Conservation (phyloP, 1,140 invertebrate species). For the Dendroctonus ponderosae region DNA sequence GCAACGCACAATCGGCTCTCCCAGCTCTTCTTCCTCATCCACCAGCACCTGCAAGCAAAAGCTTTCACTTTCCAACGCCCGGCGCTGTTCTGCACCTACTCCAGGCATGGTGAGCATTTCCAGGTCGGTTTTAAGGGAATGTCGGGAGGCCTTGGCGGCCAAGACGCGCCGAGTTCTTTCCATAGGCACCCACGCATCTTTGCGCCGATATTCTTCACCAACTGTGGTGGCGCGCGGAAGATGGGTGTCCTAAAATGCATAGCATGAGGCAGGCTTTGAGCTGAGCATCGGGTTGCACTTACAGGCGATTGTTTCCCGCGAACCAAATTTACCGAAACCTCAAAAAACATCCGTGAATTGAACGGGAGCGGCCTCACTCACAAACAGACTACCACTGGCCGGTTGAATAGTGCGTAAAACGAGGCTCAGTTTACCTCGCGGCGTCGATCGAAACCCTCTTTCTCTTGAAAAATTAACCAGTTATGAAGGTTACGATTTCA, state of each 20-base stretch:
- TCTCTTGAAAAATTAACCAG: no score
- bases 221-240: constrained; percentile 1
- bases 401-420: no score
- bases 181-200: constrained; percentile 75
- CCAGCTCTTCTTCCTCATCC: constrained; percentile 75
- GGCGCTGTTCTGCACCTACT: constrained; percentile 23
- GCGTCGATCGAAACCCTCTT: no score
- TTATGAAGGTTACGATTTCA: no score
- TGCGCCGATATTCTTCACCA: constrained; percentile 61
- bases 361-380: no score
- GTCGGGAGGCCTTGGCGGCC: constrained; percentile 60
- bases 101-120: constrained; percentile 71
- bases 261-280: neutral
- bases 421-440: no score
- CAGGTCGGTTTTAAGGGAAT: constrained; percentile 63
- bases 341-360: constrained; percentile 19
- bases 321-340: constrained; percentile 17
- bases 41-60: constrained; percentile 52
- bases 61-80: no score
- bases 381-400: no score
- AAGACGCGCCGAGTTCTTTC: constrained; percentile 64
- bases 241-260: neutral
- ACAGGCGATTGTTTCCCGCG: constrained; percentile 6
- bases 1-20: constrained; percentile 73
- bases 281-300: neutral